Conservation (phyloP, 2,113 vertebrate species). For the Choloepus hoffmanni region DNA sequence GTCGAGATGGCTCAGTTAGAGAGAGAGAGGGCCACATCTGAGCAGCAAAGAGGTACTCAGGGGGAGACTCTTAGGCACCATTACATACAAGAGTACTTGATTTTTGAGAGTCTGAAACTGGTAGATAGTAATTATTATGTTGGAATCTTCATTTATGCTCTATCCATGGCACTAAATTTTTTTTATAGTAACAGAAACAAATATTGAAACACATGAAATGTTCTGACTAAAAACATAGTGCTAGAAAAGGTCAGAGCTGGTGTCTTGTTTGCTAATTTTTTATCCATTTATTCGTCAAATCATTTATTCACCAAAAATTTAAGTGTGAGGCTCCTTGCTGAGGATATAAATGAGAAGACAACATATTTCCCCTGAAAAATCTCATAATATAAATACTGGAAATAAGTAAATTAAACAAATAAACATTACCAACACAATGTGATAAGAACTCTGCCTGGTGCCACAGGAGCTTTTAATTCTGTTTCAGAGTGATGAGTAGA, state of each 20-base stretch:
- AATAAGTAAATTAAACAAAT: neutral
- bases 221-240: neutral
- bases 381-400: neutral
- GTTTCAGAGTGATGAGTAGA: neutral
- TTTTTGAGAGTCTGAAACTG: neutral
- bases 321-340: neutral
- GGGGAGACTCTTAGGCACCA: too few relatives aligned
- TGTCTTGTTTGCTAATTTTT: neutral
- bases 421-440: neutral
- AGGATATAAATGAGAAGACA: neutral
- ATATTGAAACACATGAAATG: neutral
- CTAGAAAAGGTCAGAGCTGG: neutral
- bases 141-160: neutral
- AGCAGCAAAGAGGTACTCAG: too few relatives aligned
- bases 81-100: too few relatives aligned
- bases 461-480: neutral
- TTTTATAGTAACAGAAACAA: neutral
- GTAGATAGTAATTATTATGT: neutral
- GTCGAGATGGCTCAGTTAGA: too few relatives aligned
- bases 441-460: neutral
- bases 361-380: neutral
- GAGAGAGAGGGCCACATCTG: too few relatives aligned
- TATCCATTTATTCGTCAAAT: neutral
- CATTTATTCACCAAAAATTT: neutral
- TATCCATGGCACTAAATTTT: neutral